Percentiles rank a stretch among this genome's conserved stretches.
phyloP scores from a whole-genome alignment of 2,113 vertebrate genomes.

The Phalacrocorax aristotelis region DNA sequence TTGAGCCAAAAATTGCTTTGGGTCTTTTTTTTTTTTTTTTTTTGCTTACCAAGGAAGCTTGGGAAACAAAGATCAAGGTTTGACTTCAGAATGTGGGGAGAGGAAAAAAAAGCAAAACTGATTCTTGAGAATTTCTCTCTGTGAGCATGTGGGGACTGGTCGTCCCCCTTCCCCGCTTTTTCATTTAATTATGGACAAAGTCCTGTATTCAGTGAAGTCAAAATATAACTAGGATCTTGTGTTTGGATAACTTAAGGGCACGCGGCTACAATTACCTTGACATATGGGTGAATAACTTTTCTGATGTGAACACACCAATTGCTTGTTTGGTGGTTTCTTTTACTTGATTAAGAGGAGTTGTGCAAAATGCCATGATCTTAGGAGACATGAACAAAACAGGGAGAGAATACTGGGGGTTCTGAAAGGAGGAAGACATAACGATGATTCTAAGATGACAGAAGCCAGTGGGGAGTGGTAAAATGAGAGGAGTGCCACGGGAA shows the following conservation, averaged over 20 bases:
- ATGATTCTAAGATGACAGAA: neutral
- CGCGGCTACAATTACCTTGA: neutral
- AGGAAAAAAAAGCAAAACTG: neutral
- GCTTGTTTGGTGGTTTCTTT: neutral
- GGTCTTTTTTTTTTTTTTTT: no score
- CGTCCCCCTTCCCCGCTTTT: neutral
- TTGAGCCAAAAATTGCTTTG: neutral
- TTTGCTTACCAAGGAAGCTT: neutral
- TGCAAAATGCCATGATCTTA: neutral
- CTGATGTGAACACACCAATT: neutral
- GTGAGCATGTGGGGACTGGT: neutral
- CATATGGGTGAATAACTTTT: neutral
- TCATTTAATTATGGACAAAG: neutral
- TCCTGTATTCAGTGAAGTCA: neutral
- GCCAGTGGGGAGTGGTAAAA: neutral
- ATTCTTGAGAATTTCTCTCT: neutral
- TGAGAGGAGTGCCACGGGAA: neutral
- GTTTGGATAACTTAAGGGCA: slow-evolving; percentile 10
- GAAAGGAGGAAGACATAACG: neutral
- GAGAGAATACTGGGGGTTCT: neutral
- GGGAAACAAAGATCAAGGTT: neutral
- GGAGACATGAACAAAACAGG: neutral
- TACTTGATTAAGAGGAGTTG: neutral
- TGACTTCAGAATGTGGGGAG: neutral
- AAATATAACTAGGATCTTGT: neutral